Evolutionary conservation across 2,888 invertebrate genomes (phyloP).

Genomic region (Drosophila demipolita): DNA sequence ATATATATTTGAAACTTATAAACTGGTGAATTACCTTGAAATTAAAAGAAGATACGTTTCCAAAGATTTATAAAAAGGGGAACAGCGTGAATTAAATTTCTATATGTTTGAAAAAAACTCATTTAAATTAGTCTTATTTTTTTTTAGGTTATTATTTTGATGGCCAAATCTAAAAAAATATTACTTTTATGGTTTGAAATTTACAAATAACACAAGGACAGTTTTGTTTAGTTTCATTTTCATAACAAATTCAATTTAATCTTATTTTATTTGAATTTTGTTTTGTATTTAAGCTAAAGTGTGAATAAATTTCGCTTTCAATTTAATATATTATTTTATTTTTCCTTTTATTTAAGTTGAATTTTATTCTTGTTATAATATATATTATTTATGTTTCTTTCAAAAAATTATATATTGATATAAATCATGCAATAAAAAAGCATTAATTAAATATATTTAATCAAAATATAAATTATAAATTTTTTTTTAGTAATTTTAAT

Average conservation of each 20-base stretch:
- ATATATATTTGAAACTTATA: conserved; percentile 2
- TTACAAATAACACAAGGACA: background rate
- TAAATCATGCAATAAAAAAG: conserved; percentile 83
- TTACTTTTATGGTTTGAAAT: background rate
- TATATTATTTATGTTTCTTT: conserved; percentile 46
- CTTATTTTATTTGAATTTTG: conserved; percentile 84
- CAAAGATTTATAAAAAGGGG: background rate
- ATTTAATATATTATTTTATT: conserved; percentile 72
- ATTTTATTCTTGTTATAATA: conserved; percentile 62
- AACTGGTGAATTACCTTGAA: background rate
- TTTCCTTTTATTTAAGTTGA: conserved; percentile 59
- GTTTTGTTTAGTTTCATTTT: conserved; percentile 81
- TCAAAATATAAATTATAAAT: conserved; percentile 72
- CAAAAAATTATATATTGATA: conserved; percentile 74
- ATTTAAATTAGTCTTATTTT: background rate
- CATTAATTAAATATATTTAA: conserved; percentile 82
- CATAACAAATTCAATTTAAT: conserved; percentile 85
- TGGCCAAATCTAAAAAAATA: background rate
- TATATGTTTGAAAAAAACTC: background rate
- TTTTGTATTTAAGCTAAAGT: conserved; percentile 84
- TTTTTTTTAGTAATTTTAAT: conserved; percentile 49
- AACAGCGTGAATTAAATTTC: background rate
- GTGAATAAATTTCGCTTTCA: conserved; percentile 85
- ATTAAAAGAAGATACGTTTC: background rate
- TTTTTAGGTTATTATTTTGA: background rate